A percentile compares a stretch with the other conserved stretches of the same genome.
Conservation (phyloP, 2,113 vertebrate genomes). For the Petaurus breviceps region DNA sequence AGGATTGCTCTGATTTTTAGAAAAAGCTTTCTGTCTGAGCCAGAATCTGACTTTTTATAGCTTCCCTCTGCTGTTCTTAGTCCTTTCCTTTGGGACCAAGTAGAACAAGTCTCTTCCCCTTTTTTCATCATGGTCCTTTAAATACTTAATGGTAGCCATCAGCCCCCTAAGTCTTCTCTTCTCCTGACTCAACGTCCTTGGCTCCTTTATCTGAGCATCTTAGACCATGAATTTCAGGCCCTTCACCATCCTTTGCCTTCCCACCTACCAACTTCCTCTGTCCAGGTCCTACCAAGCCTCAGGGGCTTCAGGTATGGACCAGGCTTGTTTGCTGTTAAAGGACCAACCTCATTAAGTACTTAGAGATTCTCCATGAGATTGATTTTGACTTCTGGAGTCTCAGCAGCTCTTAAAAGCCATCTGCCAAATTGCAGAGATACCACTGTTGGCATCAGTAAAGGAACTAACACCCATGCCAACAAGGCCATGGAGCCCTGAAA, state of each 20-base stretch:
- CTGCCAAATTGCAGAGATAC: neutral
- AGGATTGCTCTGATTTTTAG: neutral
- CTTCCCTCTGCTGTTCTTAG: neutral
- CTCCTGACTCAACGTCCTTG: neutral
- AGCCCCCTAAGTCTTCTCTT: neutral
- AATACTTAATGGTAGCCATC: neutral
- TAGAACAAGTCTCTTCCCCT: neutral
- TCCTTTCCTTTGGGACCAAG: neutral
- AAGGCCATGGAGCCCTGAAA: neutral
- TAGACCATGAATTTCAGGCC: neutral
- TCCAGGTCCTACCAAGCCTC: neutral
- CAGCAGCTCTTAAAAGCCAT: neutral
- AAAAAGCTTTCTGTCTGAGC: neutral
- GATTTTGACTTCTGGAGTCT: neutral
- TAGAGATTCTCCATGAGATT: neutral
- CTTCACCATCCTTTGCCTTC: neutral
- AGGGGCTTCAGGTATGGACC: neutral
- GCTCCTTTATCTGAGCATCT: neutral
- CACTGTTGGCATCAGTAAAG: neutral
- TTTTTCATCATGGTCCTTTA: neutral
- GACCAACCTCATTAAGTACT: neutral
- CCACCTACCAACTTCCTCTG: neutral
- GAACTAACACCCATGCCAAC: neutral
- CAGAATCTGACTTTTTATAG: neutral
- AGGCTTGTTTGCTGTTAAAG: neutral